Percentiles rank a stretch among this genome's conserved stretches.
These are phyloP conservation scores for Brachionus asplanchnoidis DNA, from an alignment of 1,140 invertebrate genomes.

Conservation along the genomic window DNA sequence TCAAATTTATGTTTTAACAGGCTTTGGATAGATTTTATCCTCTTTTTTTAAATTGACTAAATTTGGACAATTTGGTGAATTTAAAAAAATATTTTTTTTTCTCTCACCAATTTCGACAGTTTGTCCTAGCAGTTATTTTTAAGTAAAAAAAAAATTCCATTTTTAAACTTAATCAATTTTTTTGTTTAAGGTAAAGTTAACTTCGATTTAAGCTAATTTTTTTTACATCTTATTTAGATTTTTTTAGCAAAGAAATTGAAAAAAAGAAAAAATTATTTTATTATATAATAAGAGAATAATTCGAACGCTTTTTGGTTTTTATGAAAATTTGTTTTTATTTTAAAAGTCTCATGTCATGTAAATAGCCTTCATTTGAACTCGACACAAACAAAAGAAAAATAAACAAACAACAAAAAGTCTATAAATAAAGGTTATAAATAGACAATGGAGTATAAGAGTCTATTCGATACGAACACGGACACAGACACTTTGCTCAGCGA, in stretches of 20 bases:
- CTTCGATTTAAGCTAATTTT: neutral
- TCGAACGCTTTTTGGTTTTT: constrained; percentile 4
- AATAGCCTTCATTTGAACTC: neutral
- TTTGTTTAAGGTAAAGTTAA: neutral
- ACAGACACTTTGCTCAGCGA: constrained; percentile 36
- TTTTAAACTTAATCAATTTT: neutral
- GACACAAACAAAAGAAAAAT: neutral
- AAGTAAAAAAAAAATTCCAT: too few species aligned
- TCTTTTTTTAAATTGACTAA: too few species aligned
- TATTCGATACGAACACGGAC: constrained; percentile 39
- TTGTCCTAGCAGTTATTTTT: too few species aligned
- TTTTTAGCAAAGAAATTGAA: neutral
- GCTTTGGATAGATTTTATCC: too few species aligned
- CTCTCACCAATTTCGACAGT: too few species aligned
- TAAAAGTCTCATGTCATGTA: constrained; percentile 32
- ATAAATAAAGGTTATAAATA: neutral
- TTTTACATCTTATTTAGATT: neutral
- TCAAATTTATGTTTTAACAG: too few species aligned
- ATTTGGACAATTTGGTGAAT: too few species aligned
- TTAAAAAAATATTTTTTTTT: too few species aligned
- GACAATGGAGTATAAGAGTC: constrained; percentile 34
- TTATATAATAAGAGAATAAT: constrained; percentile 6
- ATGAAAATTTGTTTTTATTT: neutral
- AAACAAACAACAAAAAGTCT: neutral
- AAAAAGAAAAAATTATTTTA: neutral